Percentiles rank a stretch among this genome's conserved stretches.
Conservation (phyloP, 1,140 invertebrate genomes). For the Helicoverpa armigera region DNA sequence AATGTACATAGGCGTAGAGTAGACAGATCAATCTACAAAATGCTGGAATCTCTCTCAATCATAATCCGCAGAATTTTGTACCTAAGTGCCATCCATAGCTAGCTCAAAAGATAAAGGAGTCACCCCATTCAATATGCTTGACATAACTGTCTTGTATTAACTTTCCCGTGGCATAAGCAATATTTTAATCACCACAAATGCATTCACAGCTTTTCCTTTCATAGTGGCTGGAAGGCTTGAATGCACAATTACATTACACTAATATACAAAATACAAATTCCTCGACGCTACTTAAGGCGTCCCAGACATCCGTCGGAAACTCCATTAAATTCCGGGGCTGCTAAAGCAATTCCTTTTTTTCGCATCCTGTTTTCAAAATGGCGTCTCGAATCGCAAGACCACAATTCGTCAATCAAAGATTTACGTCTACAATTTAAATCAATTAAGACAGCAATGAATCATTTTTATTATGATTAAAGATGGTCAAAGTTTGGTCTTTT, state of each 20-base stretch:
- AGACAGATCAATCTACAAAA: too few relatives aligned
- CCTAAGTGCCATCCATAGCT: too few relatives aligned
- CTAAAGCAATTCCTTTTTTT: not conserved
- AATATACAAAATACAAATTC: constrained; percentile 1
- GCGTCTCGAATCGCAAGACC: too few relatives aligned
- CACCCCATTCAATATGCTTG: too few relatives aligned
- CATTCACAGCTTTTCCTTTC: not conserved
- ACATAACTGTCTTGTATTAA: too few relatives aligned
- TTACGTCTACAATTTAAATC: constrained; percentile 27
- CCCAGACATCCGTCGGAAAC: not conserved
- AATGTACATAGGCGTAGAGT: too few relatives aligned
- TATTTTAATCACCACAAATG: too few relatives aligned
- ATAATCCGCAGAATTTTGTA: too few relatives aligned
- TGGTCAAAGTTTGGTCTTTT: not conserved
- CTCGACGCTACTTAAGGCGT: not conserved
- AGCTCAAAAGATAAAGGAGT: too few relatives aligned
- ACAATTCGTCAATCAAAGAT: not conserved
- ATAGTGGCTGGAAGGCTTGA: not conserved
- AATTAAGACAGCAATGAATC: constrained; percentile 11
- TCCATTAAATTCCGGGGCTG: constrained; percentile 7
- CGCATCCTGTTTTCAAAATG: not conserved
- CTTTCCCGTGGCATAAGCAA: not conserved
- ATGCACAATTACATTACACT: not conserved
- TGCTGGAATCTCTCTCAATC: too few relatives aligned
- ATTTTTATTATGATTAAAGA: not conserved